Evolutionary conservation across 2,888 invertebrate species (phyloP).

Genomic region (Ariolimax columbianus): DNA sequence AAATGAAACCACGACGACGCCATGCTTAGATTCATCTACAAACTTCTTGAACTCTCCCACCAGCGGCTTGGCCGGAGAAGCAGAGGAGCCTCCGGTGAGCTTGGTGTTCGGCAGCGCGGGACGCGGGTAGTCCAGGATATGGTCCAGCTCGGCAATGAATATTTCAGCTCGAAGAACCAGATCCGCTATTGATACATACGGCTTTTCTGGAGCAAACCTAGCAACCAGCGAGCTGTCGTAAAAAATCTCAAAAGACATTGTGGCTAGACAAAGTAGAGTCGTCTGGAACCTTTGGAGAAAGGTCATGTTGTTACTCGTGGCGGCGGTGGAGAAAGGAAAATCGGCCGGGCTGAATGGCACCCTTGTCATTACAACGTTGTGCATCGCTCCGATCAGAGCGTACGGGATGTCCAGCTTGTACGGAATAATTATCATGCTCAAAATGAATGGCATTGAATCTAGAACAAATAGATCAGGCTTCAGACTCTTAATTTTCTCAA

Average conservation of each 20-base stretch:
- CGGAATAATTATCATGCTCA: conserved; percentile 49
- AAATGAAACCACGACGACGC: conserved; percentile 60
- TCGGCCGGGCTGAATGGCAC: conserved; percentile 52
- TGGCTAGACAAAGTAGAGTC: conserved; percentile 2
- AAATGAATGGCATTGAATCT: conserved; percentile 39
- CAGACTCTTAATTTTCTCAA: conserved; percentile 30
- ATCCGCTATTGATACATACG: conserved; percentile 48
- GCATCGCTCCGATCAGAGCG: conserved; percentile 50
- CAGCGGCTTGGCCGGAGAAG: conserved; percentile 55
- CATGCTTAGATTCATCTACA: conserved; percentile 46
- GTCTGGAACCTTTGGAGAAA: conserved; percentile 47
- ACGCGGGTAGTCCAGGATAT: conserved; percentile 58
- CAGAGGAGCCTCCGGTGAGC: conserved; percentile 59
- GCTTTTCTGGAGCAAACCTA: conserved; percentile 54
- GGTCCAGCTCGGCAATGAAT: conserved; percentile 57
- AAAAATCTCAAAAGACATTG: conserved; percentile 44
- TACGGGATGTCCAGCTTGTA: conserved; percentile 52
- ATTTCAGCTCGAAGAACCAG: conserved; percentile 48
- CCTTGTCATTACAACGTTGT: conserved; percentile 40
- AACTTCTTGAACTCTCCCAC: conserved; percentile 53
- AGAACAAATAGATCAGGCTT: conserved; percentile 52
- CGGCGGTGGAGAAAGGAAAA: conserved; percentile 23
- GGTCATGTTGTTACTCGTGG: conserved; percentile 39
- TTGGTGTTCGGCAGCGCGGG: conserved; percentile 59
- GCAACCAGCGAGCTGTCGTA: conserved; percentile 49